Base-by-base conservation (phyloP, 2,888 invertebrate species). In the Masnerella sp. region DNA sequence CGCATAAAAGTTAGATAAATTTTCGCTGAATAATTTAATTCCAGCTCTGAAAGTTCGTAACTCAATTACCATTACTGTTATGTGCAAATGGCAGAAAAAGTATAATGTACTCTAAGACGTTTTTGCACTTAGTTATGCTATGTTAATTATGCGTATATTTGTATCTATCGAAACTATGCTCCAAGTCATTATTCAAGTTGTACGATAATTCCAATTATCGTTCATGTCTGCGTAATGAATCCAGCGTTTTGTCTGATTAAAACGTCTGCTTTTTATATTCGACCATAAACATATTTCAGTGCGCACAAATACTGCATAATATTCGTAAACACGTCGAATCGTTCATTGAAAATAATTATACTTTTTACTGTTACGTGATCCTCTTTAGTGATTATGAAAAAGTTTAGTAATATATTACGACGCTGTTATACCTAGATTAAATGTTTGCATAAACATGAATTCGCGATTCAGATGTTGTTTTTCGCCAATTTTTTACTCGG, bases 141-240 rank as follows among this genome's bases (percentile, higher is more conserved):
- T 38, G 25, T 12, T 52, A 54, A 54, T 54, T 40, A 54, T 40
- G 28, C 25, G 28, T 36, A 49, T 61, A 49, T 61, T 61, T 40
- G 25, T 30, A 45, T 18, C 47, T 47, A 47, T 47, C 38, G 28
- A 47, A 59, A 59, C 25, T 47, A 5, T n/a, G 11, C 34, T 34
- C 1, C 34, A 3, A 34, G 34, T 34, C 34, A 34, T 34, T 34
- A 34, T n/a, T 4, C 34, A 34, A n/a, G 34, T 34, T 1, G 11
- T n/a, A n/a, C 11, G 34, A 34, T 34, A n/a, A 34, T 34, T 1
- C n/a, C 5, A 34, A 34, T 4, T 34, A 25, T 25, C 7, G 7
- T 7, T 7, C 25, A 7, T 7, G 11, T 34, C 11, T 34, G 11
- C 11, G 11, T 34, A 34, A 34, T 12, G 11, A n/a, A 34, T 5